Evolutionary conservation across 2,113 vertebrate species (phyloP), one percentile per base, ranked within the genome.

Genomic region (Menidia beryllina): DNA sequence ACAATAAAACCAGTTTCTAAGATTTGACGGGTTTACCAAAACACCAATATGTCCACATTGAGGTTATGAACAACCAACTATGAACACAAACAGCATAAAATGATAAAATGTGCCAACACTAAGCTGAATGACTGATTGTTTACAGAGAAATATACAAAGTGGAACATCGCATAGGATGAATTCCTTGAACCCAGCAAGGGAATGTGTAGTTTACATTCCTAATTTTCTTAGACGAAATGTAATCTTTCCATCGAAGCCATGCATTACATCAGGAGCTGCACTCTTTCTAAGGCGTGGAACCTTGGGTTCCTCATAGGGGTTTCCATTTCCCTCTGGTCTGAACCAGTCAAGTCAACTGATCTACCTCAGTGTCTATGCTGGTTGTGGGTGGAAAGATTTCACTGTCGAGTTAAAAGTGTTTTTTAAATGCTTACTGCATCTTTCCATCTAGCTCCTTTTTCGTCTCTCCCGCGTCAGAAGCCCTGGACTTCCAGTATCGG

Each of bases 401-500:
- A 54, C 50, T 36, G 21, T 56, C 39, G 5, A 34, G 30, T 34
- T 34, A 7, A 25, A 51, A 45, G 38, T 2, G 5, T 53, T 20
- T 49, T 20, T 49, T 57, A n/a, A 24, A 39, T 52, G 38, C n/a
- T 92, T 39, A 93, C 75, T 94, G 89, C 2, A 60, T 84, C 88
- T 95, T 96, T 0, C 7, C 75, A 19, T 79, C 48, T 0, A 83
- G 69, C 75, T 69, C 58, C 56, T 88, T 87, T 24, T 86, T 70
- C 49, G 78, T 62, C 43, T 77, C 78, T 7, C 45, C 58, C 4
- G 20, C 36, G 0, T 27, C 10, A 0, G 36, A 58, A 24, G 58
- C 55, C 60, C 26, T 30, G 0, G 83, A 66, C 69, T 86, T 93
- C 88, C 94, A 94, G 77, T 93, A 92, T 0, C 17, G 93, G 74